Conservation (phyloP, 2,797 vertebrate genomes). For the Melanotaenia boesemani region DNA sequence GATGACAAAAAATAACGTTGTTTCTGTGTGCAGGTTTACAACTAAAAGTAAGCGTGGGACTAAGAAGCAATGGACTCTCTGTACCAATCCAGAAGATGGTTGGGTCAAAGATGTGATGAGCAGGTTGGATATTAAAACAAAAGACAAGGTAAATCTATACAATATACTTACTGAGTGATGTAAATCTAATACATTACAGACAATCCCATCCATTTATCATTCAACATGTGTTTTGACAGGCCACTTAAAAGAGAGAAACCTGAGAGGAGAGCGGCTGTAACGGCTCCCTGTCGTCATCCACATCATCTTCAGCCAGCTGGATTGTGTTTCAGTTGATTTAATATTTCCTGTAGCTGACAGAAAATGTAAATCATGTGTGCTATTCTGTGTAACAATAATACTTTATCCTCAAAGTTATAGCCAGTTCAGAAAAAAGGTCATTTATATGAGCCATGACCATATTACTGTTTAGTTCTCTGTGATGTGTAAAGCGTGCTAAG, state of each 20-base stretch:
- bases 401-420: constrained; percentile 23
- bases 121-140: fast-evolving
- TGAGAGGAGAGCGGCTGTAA: constrained; percentile 22
- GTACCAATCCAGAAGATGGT: constrained; percentile 40
- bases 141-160: constrained; percentile 25
- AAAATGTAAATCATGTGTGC: constrained; percentile 43
- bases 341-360: constrained; percentile 55
- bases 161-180: not conserved
- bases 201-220: not conserved
- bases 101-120: constrained; percentile 47
- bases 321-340: constrained; percentile 31
- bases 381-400: constrained; percentile 12
- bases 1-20: not conserved
- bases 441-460: constrained; percentile 34
- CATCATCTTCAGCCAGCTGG: constrained; percentile 29
- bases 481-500: constrained; percentile 42
- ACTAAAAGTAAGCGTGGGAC: constrained; percentile 20
- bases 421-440: constrained; percentile 9
- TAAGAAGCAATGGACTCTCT: constrained; percentile 23
- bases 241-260: constrained; percentile 14
- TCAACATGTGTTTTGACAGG: constrained; percentile 32
- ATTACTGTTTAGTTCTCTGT: constrained; percentile 32
- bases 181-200: not conserved
- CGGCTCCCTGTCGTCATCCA: constrained; percentile 8
- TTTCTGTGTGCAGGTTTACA: constrained; percentile 59